Percentiles rank a stretch among this genome's conserved stretches.
These are phyloP conservation scores for Trichacis sp. DNA, from an alignment of 2,888 invertebrate species.

Conservation along the genomic window DNA sequence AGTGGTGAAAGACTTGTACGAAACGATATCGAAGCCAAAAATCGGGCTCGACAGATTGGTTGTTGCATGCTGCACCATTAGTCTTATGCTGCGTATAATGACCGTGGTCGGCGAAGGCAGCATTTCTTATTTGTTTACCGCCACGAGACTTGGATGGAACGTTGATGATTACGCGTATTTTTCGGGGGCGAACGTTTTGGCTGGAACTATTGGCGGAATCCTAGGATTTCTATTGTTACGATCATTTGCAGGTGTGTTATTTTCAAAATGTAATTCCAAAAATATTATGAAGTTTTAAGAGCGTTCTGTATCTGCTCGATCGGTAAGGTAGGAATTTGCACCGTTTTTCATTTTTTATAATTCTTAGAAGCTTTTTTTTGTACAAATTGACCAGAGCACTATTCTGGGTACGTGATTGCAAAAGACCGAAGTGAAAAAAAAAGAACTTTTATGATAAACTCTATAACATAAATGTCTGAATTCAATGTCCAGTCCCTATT, in stretches of 20 bases:
- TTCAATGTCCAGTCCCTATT: too few relatives aligned
- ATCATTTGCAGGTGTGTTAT: not conserved
- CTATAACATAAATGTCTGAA: too few relatives aligned
- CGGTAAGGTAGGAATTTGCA: too few relatives aligned
- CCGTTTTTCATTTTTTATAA: too few relatives aligned
- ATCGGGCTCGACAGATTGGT: slow-evolving; percentile 72
- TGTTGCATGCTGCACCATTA: slow-evolving; percentile 69
- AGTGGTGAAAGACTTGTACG: slow-evolving; percentile 73
- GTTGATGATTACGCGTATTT: slow-evolving; percentile 74
- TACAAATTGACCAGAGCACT: too few relatives aligned
- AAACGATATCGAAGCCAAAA: slow-evolving; percentile 73
- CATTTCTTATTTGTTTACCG: slow-evolving; percentile 76
- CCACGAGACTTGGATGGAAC: slow-evolving; percentile 77
- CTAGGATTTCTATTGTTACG: not conserved
- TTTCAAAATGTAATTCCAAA: too few relatives aligned
- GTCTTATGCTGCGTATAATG: slow-evolving; percentile 60
- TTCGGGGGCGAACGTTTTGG: slow-evolving; percentile 65
- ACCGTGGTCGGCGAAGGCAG: slow-evolving; percentile 69
- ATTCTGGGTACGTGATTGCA: too few relatives aligned
- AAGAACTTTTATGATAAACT: too few relatives aligned
- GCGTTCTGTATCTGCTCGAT: too few relatives aligned
- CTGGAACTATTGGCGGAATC: not conserved
- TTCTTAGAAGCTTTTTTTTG: too few relatives aligned
- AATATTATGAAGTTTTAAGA: too few relatives aligned
- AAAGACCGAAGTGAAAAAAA: too few relatives aligned